Base-by-base conservation (phyloP, 2,797 vertebrate genomes). In the Acanthornis magna region DNA sequence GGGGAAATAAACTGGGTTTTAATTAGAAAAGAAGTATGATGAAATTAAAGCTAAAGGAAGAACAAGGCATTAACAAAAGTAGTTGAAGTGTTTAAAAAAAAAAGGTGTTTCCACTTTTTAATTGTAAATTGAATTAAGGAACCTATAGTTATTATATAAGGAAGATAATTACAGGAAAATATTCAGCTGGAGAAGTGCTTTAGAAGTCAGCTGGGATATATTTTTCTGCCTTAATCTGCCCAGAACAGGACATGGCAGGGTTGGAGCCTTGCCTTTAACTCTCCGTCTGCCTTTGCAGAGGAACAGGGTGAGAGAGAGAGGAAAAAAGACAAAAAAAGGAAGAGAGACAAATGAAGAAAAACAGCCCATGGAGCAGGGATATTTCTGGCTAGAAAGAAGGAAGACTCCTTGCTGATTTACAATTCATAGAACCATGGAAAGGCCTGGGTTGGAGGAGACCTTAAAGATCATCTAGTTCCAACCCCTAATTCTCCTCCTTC, bases 1-100 rank as follows among this genome's bases (percentile, higher is more conserved):
- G 70, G 81, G 29, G 70, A 96, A 94, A 93, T 81, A 95, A 97
- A 92, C 88, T 94, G 77, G 55, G 93, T 96, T 96, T 96, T 95
- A 96, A 94, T 96, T 94, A 96, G 81, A 55, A 87, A 88, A 95
- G 74, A 91, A 93, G 50, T 82, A 76, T 36, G 67, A 89, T 70
- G 81, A 93, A 97, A 95, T 88, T 66, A 91, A 85, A 67, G 47
- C 40, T 85, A 87, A 89, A 57, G 34, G 21, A 88, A 79, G 54
- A 93, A 93, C 67, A 92, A 90, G 42, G 57, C 54, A 51, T 65
- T 91, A 66, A 80, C 11, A 77, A 95, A 75, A 75, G 53, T 32
- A 91, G 51, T 20, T 84, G 50, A 89, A 94, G 48, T 68, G 2
- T 20, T 27, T 7, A 32, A 65, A 50, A 50, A 67, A 74, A 78